These are phyloP conservation scores for Chloromyia formosa DNA, from an alignment of 2,888 invertebrate species.

Conservation along the genomic window DNA sequence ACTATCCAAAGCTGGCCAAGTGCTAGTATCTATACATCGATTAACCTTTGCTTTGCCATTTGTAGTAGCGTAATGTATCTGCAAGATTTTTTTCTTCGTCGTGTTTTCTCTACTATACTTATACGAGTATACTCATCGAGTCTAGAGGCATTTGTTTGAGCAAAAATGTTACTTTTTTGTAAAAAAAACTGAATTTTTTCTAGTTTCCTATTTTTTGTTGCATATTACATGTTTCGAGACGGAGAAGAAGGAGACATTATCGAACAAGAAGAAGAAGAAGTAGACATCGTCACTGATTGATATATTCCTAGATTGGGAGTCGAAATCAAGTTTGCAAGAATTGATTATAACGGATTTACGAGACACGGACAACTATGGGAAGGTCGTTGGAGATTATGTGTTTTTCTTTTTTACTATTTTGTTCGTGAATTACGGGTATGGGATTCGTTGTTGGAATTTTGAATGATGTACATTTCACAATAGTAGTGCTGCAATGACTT, in stretches of 20 bases:
- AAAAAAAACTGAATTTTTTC: no score
- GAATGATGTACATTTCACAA: not conserved
- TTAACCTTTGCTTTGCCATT: conserved; percentile 36
- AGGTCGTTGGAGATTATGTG: not conserved
- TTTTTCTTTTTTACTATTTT: not conserved
- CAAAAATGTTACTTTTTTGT: no score
- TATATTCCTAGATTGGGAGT: not conserved
- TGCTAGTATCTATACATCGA: not conserved
- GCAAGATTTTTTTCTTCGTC: no score
- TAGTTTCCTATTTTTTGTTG: no score
- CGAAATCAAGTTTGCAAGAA: not conserved
- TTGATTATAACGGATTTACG: not conserved
- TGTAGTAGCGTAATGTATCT: conserved; percentile 26
- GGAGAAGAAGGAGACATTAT: not conserved
- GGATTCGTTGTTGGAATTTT: not conserved
- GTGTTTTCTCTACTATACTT: no score
- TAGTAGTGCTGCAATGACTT: no score
- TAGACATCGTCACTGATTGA: not conserved
- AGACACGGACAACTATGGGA: not conserved
- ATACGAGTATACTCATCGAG: no score
- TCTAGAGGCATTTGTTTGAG: no score
- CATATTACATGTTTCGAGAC: no score
- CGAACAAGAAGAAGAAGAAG: not conserved
- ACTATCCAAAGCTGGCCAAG: no score
- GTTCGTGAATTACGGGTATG: no score